Evolutionary conservation across 2,888 invertebrate genomes (phyloP), one percentile per base, ranked within the genome.

Genomic region (Cremastobaeus sp.): DNA sequence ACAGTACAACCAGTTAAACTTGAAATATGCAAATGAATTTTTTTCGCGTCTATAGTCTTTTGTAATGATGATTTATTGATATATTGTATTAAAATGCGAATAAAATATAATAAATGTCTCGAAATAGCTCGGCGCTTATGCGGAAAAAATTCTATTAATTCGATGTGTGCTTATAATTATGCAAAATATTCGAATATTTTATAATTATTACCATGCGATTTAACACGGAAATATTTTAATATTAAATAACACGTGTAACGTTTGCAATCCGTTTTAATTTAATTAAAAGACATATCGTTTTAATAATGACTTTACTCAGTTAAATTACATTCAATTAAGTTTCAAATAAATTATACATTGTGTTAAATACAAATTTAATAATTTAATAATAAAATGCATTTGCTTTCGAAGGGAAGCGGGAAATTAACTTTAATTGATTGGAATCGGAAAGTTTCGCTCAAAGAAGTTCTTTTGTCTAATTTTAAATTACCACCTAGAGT

Each of bases 101-200:
- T 41, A 32, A 55, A 55, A 41, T 39, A 32, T 12, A 55, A 55
- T 55, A 41, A 43, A 43, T 57, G 43, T 32, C 21, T 20, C 17
- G 2, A 15, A 32, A 57, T 28, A 43, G 20, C 12, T 41, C 20
- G 17, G 25, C 14, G n/a, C 5, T 25, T 15, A n/a, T 52, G 25
- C 15, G 25, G 35, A 12, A 37, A 52, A 21, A 48, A 32, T 34
- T 34, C 20, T 11, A 34, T 32, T 20, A 17, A 4, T 50, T 50
- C 20, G 12, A 50, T 50, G 11, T 28, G 14, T 47, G n/a, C n/a
- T n/a, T n/a, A 50, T 34, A 34, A 50, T 20, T 50, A 50, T 34
- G 47, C 21, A 18, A 3, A 39, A 8, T 8, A 39, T 9, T 17
- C 9, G 18, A 39, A 39, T 28, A 28, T 28, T 45, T 47, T 21